Base-by-base conservation (phyloP, 1,140 invertebrate species). In the Dendroctonus valens region DNA sequence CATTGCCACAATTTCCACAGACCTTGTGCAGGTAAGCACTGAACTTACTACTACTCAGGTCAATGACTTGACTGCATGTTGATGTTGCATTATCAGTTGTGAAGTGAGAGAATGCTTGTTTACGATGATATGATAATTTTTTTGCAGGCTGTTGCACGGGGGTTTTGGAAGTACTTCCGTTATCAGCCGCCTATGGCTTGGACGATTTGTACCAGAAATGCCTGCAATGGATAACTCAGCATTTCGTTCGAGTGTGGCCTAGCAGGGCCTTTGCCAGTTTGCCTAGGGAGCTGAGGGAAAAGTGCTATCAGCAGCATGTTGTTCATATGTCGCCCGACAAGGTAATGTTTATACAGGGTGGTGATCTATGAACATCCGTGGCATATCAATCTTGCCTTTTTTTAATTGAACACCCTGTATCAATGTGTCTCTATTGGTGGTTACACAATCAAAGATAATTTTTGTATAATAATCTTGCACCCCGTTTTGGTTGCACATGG, bases 1-100 rank as follows among this genome's bases (percentile, higher is more conserved):
- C 93, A 94, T 79, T 96, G 93, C 78, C 94, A 97, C 78, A 89
- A 91, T 73, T 95, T 94, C 76, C 92, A 94, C 74, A 89, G 88
- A 81, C 91, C 92, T 79, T 78, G 77, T 53, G 67, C 77, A 38
- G 77, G 65, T 67, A 66, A 37, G 42, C 14, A n/a, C 11, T 41
- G 2, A 42, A 37, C 11, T 57, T 11, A 2, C 26, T n/a, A n/a
- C n/a, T n/a, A n/a, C n/a, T n/a, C n/a, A n/a, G n/a, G n/a, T n/a
- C n/a, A n/a, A n/a, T n/a, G n/a, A n/a, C n/a, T n/a, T n/a, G n/a
- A n/a, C n/a, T n/a, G n/a, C n/a, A n/a, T n/a, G n/a, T n/a, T n/a
- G n/a, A n/a, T n/a, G n/a, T n/a, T n/a, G n/a, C n/a, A n/a, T 40
- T 57, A 11, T 57, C 11, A 8, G 8, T 37, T 41, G 40, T 8